Percentiles rank a stretch among this genome's conserved stretches.
Evolutionary conservation across 2,113 vertebrate species (phyloP).

Genomic region (Xenopus tropicalis): UCB_Xtro_10.0 CM004449.2:42826001-42826500

Average conservation of each 20-base stretch:
- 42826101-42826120: too few relatives aligned
- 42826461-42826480: too few relatives aligned
- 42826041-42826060: too few relatives aligned
- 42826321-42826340: neutral
- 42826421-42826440: too few relatives aligned
- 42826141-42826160: conserved; percentile 24
- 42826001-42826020: too few relatives aligned
- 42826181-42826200: conserved; percentile 40
- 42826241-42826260: conserved; percentile 4
- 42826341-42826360: neutral
- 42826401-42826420: too few relatives aligned
- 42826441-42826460: too few relatives aligned
- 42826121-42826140: conserved; percentile 31
- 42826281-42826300: neutral
- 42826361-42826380: neutral
- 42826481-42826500: neutral
- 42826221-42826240: conserved; percentile 31
- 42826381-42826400: neutral
- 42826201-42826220: conserved; percentile 26
- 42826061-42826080: too few relatives aligned
- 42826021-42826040: too few relatives aligned
- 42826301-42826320: neutral
- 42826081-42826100: too few relatives aligned
- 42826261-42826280: neutral
- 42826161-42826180: conserved; percentile 39